These are phyloP conservation scores for Lithophane leautieri DNA, from an alignment of 2,888 invertebrate genomes.

Conservation along the genomic window DNA sequence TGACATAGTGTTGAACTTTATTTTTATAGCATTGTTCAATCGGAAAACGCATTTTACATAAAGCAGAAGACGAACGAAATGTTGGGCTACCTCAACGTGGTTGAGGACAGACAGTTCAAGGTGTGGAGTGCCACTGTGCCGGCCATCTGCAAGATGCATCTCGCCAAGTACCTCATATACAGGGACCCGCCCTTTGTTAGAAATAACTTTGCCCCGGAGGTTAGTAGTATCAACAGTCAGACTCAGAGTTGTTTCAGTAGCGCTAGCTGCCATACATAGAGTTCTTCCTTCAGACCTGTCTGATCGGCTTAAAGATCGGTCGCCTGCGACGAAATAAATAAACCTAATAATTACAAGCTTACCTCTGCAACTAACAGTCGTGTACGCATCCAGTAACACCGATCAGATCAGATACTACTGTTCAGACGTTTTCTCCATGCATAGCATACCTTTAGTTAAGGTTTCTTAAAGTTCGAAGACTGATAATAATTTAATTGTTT, in stretches of 20 bases:
- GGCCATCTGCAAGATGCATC: conserved; percentile 91
- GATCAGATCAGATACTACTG: neutral
- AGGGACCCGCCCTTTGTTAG: conserved; percentile 89
- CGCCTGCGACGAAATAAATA: neutral
- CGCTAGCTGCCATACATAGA: neutral
- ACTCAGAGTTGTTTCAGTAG: neutral
- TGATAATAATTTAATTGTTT: neutral
- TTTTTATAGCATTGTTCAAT: conserved; percentile 87
- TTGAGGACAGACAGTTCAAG: conserved; percentile 91
- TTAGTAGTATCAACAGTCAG: conserved; percentile 63
- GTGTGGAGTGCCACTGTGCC: conserved; percentile 93
- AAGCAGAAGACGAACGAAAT: conserved; percentile 92
- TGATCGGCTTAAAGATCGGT: neutral
- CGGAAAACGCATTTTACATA: conserved; percentile 89
- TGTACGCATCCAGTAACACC: neutral
- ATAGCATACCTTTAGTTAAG: neutral
- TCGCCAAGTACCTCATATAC: conserved; percentile 91
- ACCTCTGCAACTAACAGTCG: neutral
- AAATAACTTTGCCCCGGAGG: conserved; percentile 93
- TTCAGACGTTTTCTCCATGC: neutral
- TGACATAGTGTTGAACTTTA: neutral
- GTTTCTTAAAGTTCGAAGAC: neutral
- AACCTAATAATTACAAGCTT: neutral
- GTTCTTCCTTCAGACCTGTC: neutral
- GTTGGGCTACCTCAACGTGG: conserved; percentile 91